Conservation (phyloP, 2,888 invertebrate species). For the Plebejus argus region DNA sequence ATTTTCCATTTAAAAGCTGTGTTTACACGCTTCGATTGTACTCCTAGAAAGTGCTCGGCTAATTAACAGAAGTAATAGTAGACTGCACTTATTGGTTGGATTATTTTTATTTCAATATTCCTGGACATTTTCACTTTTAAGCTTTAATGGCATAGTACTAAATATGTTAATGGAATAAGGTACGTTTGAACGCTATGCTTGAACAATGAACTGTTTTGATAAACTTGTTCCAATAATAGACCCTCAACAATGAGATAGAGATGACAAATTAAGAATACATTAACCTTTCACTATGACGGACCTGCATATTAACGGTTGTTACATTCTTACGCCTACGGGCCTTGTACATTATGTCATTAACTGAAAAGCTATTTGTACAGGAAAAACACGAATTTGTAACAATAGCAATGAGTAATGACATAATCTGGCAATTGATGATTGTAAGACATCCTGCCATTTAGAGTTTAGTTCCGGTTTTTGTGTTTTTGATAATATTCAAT, state of each 20-base stretch:
- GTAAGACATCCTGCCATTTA: constrained; percentile 53
- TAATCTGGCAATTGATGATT: constrained; percentile 51
- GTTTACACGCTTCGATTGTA: constrained; percentile 33
- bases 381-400: constrained; percentile 43
- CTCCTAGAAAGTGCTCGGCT: constrained; percentile 29
- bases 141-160: background rate
- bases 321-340: constrained; percentile 1
- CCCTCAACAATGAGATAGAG: background rate
- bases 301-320: background rate
- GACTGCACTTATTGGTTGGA: background rate
- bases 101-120: background rate
- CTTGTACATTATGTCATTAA: background rate
- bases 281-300: constrained; percentile 7
- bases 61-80: constrained; percentile 16
- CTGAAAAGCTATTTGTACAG: background rate
- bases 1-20: constrained; percentile 35
- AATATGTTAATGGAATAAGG: too few relatives aligned
- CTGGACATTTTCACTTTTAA: background rate
- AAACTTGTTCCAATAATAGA: background rate
- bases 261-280: background rate
- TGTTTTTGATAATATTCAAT: background rate
- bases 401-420: constrained; percentile 50
- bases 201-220: background rate
- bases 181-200: too few relatives aligned
- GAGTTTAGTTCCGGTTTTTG: constrained; percentile 20